Evolutionary conservation across 2,797 vertebrate species (phyloP), one percentile per base, ranked within the genome.

Genomic region (Ptychobarbus kaznakovi): DNA sequence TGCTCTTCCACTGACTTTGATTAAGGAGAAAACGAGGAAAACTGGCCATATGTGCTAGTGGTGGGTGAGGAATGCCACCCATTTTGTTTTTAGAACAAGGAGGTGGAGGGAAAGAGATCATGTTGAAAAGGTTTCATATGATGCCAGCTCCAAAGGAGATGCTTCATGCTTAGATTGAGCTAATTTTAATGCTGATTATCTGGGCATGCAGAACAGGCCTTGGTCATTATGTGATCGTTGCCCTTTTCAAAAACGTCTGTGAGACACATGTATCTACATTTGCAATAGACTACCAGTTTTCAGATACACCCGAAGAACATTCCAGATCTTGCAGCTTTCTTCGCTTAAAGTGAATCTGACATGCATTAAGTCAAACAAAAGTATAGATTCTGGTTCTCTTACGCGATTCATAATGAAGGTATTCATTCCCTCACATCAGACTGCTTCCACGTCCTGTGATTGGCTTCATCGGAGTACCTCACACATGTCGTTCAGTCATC

Each of bases 311-410:
- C 84, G 25, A n/a, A 68, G 56, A 58, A 80, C 51, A 76, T 46
- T 83, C 72, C 18, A 66, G 76, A 72, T 35, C 72, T 78, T 75
- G 82, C 85, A 85, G 80, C 15, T 38, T 56, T 80, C 75, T 75
- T 85, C 20, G 18, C 38, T 65, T 49, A 84, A 86, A 88, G 32
- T 58, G 13, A 86, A 75, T 83, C 70, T 88, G 88, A 87, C 81
- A 72, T 88, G 79, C 81, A 87, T 90, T 90, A 87, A 82, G 75
- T 86, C 42, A 87, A 58, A 83, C 28, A 66, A 79, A 76, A 85
- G 81, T 49, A 84, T 86, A n/a, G 58, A 68, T 58, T 74, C 70
- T 80, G 81, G 38, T 78, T 82, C 42, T 84, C 76, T 81, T 61
- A 3, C 32, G n/a, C 8, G 9, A 35, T 42, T 35, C 51, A 38